Evolutionary conservation across 1,140 invertebrate genomes (phyloP), one percentile per base, ranked within the genome.

Genomic region (Dryas iulia): DNA sequence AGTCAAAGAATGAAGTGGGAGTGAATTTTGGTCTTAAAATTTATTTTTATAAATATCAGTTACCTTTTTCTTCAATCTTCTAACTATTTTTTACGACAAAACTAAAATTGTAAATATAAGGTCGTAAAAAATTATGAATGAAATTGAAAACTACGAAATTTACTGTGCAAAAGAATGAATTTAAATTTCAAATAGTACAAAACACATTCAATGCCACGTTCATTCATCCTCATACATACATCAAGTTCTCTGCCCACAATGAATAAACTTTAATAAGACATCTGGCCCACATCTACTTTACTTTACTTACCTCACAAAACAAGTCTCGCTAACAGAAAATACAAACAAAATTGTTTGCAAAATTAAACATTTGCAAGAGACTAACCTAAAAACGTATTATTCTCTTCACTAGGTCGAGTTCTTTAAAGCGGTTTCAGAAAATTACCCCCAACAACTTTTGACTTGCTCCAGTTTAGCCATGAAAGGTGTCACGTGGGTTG

Each of bases 401-500:
- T 56, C 58, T 57, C 58, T 54, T 39, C 54, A 53, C 59, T 57
- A 54, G 71, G 66, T 64, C 66, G 61, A 30, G 30, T 56, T 39
- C 25, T 57, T 52, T 69, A 54, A 33, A 65, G 56, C 60, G 59
- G 61, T 63, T 63, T 24, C 53, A 54, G 53, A 54, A 72, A 72
- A 72, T 72, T 72, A 69, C 57, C 71, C 26, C 61, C 71, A 69
- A 72, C 60, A 57, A 60, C 39, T 65, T 52, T 60, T 52, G 60
- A 68, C 56, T 62, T 57, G 68, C 53, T 47, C 68, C 57, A 70
- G 61, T 70, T 70, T 47, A 59, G 24, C 35, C 23, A 56, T 53
- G 58, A 58, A 30, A 63, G 61, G 61, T 63, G 31, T 69, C n/a
- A n/a, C n/a, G 59, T 31, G 14, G 59, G 61, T 65, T 11, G 23